Base-by-base conservation (phyloP, 1,140 invertebrate genomes). In the Euura lappo region DNA sequence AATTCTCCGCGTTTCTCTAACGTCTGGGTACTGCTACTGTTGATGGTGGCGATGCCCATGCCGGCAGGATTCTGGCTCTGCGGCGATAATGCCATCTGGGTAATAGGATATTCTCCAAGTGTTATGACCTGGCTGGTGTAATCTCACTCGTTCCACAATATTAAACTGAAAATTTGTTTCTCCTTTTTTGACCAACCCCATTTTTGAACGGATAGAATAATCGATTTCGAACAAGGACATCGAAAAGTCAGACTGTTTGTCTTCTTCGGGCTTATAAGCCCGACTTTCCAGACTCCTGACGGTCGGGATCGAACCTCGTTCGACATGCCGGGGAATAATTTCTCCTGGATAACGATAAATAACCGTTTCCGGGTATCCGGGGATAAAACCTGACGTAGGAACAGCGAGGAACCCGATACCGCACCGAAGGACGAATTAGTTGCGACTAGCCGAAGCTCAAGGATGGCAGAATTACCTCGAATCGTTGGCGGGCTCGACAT, bases 291-390 rank as follows among this genome's bases (percentile, higher is more conserved):
- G 13, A n/a, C 51, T 60, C 51, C 13, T 60, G 51, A 60, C 13
- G 51, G 13, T 60, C 51, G 13, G 51, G 51, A 60, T 60, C 3
- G 51, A 60, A 60, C 13, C 8, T 8, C 51, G 51, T 3, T 60
- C 51, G 51, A 60, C 51, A 60, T 28, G 28, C 28, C 28, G 51
- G 51, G 51, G 51, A 60, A 60, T 60, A 60, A 60, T 60, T 60
- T 60, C 6, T 1, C n/a, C 8, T 10, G 69, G 28, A 70, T 45
- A 44, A 70, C 44, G 69, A 70, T 44, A 70, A 70, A 70, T 70
- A 45, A 70, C 69, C 6, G 46, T 44, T 44, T 42, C 28, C 44
- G 44, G 46, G 66, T 7, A 28, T 28, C 28, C 28, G 28, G 28
- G 28, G 28, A 28, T 28, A 28, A 28, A 28, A 28, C 28, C 28